Evolutionary conservation across 2,113 vertebrate species (phyloP), one percentile per base, ranked within the genome.

Genomic region (Acrocephalus kingi): DNA sequence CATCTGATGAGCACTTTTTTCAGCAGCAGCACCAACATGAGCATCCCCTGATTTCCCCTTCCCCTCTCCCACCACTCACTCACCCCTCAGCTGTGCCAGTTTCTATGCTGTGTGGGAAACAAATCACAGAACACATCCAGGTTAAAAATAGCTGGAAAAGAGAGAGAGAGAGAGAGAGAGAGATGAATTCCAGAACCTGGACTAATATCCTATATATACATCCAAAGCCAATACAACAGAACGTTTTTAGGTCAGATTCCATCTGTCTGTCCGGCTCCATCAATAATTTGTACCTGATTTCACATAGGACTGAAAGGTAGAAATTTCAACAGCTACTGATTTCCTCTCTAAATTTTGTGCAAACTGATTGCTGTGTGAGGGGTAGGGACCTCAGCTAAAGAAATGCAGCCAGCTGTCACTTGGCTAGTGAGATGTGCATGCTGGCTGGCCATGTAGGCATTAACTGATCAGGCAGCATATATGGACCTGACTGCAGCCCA

Each of bases 131-230:
- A 86, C 56, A 77, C 79, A 84, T 94, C 68, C 93, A 93, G 68
- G 68, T 69, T 96, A 96, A 97, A 96, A 97, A 95, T 75, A 96
- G 86, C 94, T 90, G 73, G 24, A 90, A 95, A 82, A 84, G 33
- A 90, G 62, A 66, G 33, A 64, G 41, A 88, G 35, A 35, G 35
- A 35, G 35, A 35, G 78, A 93, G 62, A 92, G 46, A 95, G 25
- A 91, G 93, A 90, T 92, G 2, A 95, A 81, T 94, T 89, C 93
- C 86, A 96, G 92, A 94, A 96, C 75, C 71, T 82, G 71, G 58
- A 58, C 33, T 55, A 55, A 76, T 4, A 0, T 84, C 41, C 74
- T 82, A 31, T 27, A 14, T 17, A 18, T 63, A 56, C 51, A 59
- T 79, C 75, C 72, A 90, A 83, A 87, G 59, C 55, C 3, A 15